Conservation (phyloP, 2,113 vertebrate genomes). For the Cheilinus undulatus region DNA sequence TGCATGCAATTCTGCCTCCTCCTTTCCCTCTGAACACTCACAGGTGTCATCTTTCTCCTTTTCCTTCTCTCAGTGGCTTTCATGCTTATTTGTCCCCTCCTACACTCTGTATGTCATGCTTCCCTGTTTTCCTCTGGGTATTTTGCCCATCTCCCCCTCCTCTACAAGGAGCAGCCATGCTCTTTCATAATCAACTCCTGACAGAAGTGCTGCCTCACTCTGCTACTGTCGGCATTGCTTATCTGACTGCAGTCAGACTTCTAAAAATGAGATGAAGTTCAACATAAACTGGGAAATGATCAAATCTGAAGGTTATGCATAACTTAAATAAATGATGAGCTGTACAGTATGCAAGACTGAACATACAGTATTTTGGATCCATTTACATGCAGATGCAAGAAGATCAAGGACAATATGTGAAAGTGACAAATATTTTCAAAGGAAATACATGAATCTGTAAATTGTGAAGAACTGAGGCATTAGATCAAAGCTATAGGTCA, state of each 20-base stretch:
- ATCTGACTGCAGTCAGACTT: constrained; percentile 52
- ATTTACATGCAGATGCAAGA: too few relatives aligned
- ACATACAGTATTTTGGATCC: too few relatives aligned
- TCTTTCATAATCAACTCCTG: constrained; percentile 59
- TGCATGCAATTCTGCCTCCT: constrained; percentile 39
- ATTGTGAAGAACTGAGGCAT: constrained; percentile 8
- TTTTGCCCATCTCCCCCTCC: constrained; percentile 30
- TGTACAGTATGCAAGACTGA: too few relatives aligned
- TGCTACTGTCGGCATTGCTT: constrained; percentile 57
- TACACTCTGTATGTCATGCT: constrained; percentile 57
- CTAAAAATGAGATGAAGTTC: constrained; percentile 79
- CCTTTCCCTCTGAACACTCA: constrained; percentile 53
- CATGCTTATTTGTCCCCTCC: constrained; percentile 59
- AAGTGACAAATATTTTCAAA: too few relatives aligned
- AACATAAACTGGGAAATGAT: constrained; percentile 80
- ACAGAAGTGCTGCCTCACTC: constrained; percentile 64
- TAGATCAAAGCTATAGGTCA: neutral
- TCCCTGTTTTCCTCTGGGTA: constrained; percentile 54
- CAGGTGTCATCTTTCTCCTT: constrained; percentile 52
- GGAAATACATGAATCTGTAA: too few relatives aligned
- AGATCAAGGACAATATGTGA: too few relatives aligned
- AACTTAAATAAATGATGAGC: too few relatives aligned
- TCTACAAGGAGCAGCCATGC: constrained; percentile 46
- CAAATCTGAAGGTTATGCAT: constrained; percentile 79
- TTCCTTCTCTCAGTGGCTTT: constrained; percentile 47